These are phyloP conservation scores for Saccostrea cuccullata DNA, from an alignment of 1,140 invertebrate genomes.

Conservation along the genomic window DNA sequence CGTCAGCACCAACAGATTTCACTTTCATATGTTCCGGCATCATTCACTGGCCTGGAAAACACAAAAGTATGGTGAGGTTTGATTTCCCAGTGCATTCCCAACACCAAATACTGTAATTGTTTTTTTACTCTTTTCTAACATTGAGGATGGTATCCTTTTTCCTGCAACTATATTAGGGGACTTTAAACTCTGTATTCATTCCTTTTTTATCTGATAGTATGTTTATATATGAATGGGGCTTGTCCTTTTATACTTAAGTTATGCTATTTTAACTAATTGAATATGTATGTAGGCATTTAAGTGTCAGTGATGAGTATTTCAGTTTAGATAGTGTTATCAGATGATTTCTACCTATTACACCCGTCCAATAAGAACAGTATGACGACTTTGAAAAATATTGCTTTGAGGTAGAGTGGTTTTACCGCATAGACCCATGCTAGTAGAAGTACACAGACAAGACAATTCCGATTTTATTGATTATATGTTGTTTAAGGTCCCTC, in stretches of 20 bases:
- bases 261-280: conserved; percentile 14
- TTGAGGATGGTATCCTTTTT: neutral
- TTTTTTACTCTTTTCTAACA: neutral
- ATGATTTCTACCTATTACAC: conserved; percentile 54
- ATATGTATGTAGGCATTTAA: neutral
- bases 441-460: neutral
- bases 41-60: conserved; percentile 35
- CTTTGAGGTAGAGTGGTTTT: conserved; percentile 41
- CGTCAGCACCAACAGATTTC: neutral
- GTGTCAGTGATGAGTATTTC: neutral
- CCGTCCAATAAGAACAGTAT: conserved; percentile 50
- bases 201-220: conserved; percentile 76
- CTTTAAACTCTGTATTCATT: neutral
- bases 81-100: conserved; percentile 42
- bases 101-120: conserved; percentile 35
- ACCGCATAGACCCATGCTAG: conserved; percentile 20
- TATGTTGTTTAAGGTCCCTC: too few species aligned
- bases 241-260: too few species aligned
- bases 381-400: conserved; percentile 40
- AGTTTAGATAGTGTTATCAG: conserved; percentile 43
- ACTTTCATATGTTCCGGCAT: neutral
- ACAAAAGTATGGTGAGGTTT: neutral
- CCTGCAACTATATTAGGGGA: conserved; percentile 8
- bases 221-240: conserved; percentile 40
- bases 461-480: neutral